Evolutionary conservation across 2,797 vertebrate genomes (phyloP), one percentile per base, ranked within the genome.

Genomic region (Gymnothorax javanicus): DNA sequence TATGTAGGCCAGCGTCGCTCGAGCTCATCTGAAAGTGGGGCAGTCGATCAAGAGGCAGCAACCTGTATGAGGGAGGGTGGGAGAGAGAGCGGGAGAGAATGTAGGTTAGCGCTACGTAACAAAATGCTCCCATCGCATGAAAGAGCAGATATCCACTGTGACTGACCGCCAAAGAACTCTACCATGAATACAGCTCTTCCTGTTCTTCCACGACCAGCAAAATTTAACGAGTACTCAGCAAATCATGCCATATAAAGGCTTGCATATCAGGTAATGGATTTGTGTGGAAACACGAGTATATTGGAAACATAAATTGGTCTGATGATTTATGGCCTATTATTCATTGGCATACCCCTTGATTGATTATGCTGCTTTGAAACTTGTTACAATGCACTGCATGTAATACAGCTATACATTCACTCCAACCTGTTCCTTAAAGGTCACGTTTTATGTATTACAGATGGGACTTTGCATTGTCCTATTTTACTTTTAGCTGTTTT

Each of bases 41-140:
- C 92, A 93, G 89, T 88, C 89, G 88, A 92, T 91, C 86, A 90
- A 84, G 87, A 90, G 87, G 91, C 92, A 92, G 91, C 90, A 94
- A 94, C 92, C 93, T 93, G 92, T 95, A 93, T 93, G 91, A 90
- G 89, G 52, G 73, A 77, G 73, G 50, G 73, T 17, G 73, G 50
- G 71, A 77, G 73, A 77, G 73, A 77, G 73, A 50, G 33, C 15
- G 15, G 13, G 27, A 73, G 8, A 91, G 86, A 93, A 94, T 94
- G 91, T 95, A 93, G 94, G 93, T 91, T 93, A 93, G 92, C 92
- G 87, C 85, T 85, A 89, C 58, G 87, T 95, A 94, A 93, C 87
- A 91, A 93, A 94, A 95, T 69, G 0, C 57, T 73, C 87, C 90
- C 84, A 59, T 82, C 90, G 89, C 87, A 87, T 54, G 88, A 89